Evolutionary conservation across 2,113 vertebrate genomes (phyloP).

Genomic region (Mohoua ochrocephala): DNA sequence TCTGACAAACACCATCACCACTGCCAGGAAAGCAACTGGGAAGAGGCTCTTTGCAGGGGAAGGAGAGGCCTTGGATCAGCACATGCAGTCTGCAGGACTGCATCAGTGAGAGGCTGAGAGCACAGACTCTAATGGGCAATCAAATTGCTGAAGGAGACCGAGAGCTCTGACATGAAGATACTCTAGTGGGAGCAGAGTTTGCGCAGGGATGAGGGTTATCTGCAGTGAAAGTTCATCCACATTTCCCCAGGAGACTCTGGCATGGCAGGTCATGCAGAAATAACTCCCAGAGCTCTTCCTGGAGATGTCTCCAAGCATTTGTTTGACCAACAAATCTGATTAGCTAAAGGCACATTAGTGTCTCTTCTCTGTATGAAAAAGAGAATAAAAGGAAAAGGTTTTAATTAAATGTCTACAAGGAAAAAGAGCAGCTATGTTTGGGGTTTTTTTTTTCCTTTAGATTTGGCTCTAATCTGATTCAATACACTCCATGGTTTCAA

Average conservation of each 20-base stretch:
- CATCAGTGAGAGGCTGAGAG: neutral
- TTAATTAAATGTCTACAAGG: neutral
- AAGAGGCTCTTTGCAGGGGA: neutral
- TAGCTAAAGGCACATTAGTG: conserved; percentile 6
- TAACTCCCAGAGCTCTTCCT: conserved; percentile 1
- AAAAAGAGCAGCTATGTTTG: neutral
- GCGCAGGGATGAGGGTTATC: neutral
- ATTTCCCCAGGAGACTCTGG: neutral
- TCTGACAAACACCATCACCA: neutral
- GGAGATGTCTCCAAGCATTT: conserved; percentile 4
- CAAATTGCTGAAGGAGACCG: neutral
- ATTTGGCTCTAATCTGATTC: conserved; percentile 10
- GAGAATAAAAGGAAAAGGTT: neutral
- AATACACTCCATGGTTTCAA: neutral
- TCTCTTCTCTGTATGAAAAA: neutral
- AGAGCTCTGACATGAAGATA: neutral
- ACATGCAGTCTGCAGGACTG: neutral
- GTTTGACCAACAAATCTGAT: conserved; percentile 18
- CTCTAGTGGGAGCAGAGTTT: neutral
- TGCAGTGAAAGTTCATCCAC: neutral
- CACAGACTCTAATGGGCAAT: neutral
- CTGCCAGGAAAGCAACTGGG: neutral
- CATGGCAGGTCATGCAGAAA: neutral
- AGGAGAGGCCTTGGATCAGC: neutral
- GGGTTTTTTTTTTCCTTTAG: neutral